These are phyloP conservation scores for Tragopan temminckii DNA, from an alignment of 2,797 vertebrate genomes.

Conservation along the genomic window DNA sequence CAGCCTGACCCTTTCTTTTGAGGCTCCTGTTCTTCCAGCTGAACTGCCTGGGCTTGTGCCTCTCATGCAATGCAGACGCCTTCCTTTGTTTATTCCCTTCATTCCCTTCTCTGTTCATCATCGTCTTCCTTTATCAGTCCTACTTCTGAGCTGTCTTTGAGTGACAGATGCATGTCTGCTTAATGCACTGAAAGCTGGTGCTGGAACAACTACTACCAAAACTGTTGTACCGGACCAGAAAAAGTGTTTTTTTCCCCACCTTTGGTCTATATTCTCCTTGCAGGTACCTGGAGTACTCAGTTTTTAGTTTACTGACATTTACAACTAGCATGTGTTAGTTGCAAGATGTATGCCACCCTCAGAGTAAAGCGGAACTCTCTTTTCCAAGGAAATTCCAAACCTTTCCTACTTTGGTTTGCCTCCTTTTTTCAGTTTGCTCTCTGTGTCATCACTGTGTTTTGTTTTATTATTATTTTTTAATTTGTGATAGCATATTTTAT, in stretches of 20 bases:
- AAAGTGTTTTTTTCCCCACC: background rate
- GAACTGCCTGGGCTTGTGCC: rapidly evolving
- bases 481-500: background rate
- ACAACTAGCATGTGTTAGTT: background rate
- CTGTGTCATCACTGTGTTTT: background rate
- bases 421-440: background rate
- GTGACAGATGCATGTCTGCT: background rate
- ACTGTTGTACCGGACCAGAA: background rate
- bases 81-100: background rate
- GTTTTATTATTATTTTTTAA: background rate
- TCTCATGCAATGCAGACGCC: background rate
- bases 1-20: background rate
- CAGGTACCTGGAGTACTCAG: background rate
- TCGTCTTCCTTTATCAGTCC: background rate
- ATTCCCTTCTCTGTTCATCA: too few relatives aligned
- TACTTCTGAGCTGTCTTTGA: background rate
- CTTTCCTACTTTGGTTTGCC: background rate
- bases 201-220: background rate
- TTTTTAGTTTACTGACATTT: background rate
- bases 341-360: background rate
- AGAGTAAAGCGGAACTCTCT: background rate
- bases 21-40: background rate
- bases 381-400: background rate
- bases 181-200: rapidly evolving
- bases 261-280: background rate